phyloP scores from a whole-genome alignment of 2,113 vertebrate genomes.

The Calidris pugnax region DNA sequence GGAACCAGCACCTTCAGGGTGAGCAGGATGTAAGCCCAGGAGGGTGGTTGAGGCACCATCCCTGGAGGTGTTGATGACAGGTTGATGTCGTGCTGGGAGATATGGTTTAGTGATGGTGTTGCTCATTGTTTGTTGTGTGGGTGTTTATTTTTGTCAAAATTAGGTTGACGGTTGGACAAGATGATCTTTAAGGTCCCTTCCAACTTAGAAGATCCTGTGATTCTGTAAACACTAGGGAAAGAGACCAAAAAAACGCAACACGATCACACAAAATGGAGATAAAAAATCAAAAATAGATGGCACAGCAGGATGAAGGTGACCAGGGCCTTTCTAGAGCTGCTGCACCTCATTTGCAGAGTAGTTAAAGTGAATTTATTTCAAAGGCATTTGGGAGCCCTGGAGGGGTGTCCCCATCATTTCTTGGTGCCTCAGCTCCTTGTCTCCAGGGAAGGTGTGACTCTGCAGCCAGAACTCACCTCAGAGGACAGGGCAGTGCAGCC shows the following conservation, averaged over 20 bases:
- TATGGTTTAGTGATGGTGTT: too few relatives aligned
- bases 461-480: neutral
- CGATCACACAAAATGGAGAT: neutral
- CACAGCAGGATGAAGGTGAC: neutral
- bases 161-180: too few relatives aligned
- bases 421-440: neutral
- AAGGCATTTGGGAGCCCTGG: neutral
- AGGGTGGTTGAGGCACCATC: too few relatives aligned
- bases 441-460: neutral
- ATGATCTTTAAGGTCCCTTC: too few relatives aligned
- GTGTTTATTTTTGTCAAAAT: too few relatives aligned
- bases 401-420: neutral
- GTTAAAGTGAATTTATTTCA: neutral
- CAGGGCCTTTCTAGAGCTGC: neutral
- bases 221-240: too few relatives aligned
- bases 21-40: neutral
- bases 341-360: too few relatives aligned
- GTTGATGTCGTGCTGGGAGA: too few relatives aligned
- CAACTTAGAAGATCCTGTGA: too few relatives aligned
- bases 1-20: neutral
- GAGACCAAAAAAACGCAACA: neutral
- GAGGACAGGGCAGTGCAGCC: neutral
- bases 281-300: neutral
- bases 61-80: too few relatives aligned
- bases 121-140: too few relatives aligned